Evolutionary conservation across 2,113 vertebrate species (phyloP), one percentile per base, ranked within the genome.

Genomic region (Eptatretus burgeri): DNA sequence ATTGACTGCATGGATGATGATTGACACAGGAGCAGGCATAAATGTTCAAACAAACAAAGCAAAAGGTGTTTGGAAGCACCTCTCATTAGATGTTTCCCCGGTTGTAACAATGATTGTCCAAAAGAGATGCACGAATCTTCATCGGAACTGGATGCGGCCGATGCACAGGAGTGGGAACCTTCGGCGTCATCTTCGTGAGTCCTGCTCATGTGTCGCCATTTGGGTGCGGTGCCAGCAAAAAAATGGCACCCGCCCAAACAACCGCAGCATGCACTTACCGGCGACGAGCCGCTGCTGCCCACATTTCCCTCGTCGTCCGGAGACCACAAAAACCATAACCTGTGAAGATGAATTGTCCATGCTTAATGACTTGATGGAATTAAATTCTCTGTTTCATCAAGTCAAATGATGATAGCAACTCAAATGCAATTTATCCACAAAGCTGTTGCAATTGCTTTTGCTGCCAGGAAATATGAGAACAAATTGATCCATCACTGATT

Each of bases 301-400:
- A 84, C 93, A 69, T 77, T 83, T 65, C 78, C 79, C 68, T 79
- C 66, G 7, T 74, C 73, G 17, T 91, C 85, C 13, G 95, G 86
- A 11, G 85, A 84, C 91, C 91, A 96, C 67, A 98, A 73, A 75
- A 94, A 98, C 85, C 88, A 98, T 56, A 98, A 73, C 64, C 91
- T 98, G 66, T 18, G 18, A 13, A 13, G 14, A 66, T 62, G 8
- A 49, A 64, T n/a, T n/a, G n/a, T n/a, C n/a, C n/a, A n/a, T n/a
- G n/a, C n/a, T n/a, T n/a, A n/a, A n/a, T n/a, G n/a, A n/a, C n/a
- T n/a, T n/a, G n/a, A n/a, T n/a, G n/a, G n/a, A n/a, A n/a, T n/a
- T n/a, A n/a, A n/a, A n/a, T n/a, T n/a, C n/a, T n/a, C n/a, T n/a
- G 12, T 19, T 49, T 8, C 27, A 41, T 41, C 27, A 41, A 41